phyloP scores from a whole-genome alignment of 2,888 invertebrate genomes.

The Lasioglossum villosulum region DNA sequence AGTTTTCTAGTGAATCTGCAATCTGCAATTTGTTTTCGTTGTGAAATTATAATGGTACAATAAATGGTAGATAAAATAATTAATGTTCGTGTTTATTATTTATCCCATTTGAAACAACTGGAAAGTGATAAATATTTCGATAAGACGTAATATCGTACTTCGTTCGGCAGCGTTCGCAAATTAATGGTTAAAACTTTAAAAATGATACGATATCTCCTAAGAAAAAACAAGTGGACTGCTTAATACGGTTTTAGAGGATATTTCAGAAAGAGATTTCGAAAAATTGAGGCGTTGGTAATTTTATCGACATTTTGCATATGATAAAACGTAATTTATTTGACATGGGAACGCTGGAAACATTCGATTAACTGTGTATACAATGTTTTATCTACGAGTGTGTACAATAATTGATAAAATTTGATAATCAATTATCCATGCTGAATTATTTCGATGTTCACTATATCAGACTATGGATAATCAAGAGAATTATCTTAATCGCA shows the following conservation, averaged over 20 bases:
- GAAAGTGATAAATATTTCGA: not conserved
- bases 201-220: not conserved
- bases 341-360: not conserved
- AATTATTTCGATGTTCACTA: not conserved
- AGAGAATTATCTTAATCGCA: not conserved
- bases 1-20: not conserved
- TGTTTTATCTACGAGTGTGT: not conserved
- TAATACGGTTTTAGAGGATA: not conserved
- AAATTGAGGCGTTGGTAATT: not conserved
- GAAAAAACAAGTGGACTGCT: not conserved
- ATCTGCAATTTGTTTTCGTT: not conserved
- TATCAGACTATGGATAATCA: not conserved
- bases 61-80: not conserved
- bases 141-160: not conserved
- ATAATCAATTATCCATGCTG: not conserved
- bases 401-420: not conserved
- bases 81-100: not conserved
- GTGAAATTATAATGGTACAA: not conserved
- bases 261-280: too few species aligned
- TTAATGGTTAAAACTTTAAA: not conserved
- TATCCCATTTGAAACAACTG: not conserved
- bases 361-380: not conserved
- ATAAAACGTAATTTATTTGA: not conserved
- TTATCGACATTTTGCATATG: not conserved
- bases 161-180: not conserved